phyloP scores from a whole-genome alignment of 2,888 invertebrate species.

The Troglohyphantes excavatus region DNA sequence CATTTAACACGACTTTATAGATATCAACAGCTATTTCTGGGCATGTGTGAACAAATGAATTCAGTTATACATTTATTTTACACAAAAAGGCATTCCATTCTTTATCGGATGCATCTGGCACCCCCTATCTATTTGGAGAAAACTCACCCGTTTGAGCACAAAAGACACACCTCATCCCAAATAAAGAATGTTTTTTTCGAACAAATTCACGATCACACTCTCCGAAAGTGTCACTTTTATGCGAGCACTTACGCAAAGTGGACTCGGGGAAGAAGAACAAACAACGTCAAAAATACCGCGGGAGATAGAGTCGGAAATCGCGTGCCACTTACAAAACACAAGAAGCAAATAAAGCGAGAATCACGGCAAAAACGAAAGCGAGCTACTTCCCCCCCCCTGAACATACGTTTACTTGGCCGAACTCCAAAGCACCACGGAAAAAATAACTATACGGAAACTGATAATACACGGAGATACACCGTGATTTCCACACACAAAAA shows the following conservation, averaged over 20 bases:
- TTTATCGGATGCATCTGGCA: no score
- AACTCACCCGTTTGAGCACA: background rate
- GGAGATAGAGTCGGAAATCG: conserved; percentile 39
- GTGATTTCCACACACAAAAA: background rate
- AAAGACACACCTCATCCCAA: background rate
- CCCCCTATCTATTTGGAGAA: background rate
- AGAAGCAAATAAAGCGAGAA: conserved; percentile 50
- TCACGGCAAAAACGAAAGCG: background rate
- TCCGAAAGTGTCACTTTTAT: conserved; percentile 45
- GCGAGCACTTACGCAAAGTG: conserved; percentile 40
- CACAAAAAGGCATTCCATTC: no score
- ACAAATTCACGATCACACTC: conserved; percentile 25
- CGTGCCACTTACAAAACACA: conserved; percentile 25
- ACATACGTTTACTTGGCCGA: conserved; percentile 45
- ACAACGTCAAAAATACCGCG: conserved; percentile 9
- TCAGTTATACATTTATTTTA: no score
- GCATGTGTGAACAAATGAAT: no score
- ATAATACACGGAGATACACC: conserved; percentile 41
- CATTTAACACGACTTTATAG: no score
- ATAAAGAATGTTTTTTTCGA: background rate
- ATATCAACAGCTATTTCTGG: no score
- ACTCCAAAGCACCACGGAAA: conserved; percentile 17
- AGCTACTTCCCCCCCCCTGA: background rate
- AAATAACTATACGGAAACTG: conserved; percentile 54
- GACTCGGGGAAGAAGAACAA: background rate